Conservation (phyloP, 2,888 invertebrate species). For the Brassicogethes aeneus region DNA sequence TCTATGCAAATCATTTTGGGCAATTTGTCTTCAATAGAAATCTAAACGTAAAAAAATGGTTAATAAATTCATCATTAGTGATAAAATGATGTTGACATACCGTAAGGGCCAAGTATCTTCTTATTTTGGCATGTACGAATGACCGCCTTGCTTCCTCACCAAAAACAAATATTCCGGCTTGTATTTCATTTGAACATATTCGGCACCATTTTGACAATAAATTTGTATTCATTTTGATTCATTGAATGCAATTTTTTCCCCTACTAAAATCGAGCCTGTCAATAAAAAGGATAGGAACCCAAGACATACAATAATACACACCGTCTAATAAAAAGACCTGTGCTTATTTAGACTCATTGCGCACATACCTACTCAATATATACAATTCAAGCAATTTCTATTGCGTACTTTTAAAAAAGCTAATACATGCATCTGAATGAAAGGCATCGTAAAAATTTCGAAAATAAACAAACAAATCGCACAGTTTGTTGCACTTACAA, state of each 20-base stretch:
- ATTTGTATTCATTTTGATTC: constrained; percentile 32
- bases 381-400: constrained; percentile 35
- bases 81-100: constrained; percentile 43
- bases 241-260: constrained; percentile 17
- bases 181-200: constrained; percentile 54
- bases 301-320: constrained; percentile 26
- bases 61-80: no score
- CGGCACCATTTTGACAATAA: constrained; percentile 44
- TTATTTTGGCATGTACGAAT: constrained; percentile 56
- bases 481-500: neutral
- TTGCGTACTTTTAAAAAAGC: constrained; percentile 35
- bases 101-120: constrained; percentile 59
- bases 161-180: constrained; percentile 54
- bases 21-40: constrained; percentile 55
- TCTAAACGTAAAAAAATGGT: constrained; percentile 42
- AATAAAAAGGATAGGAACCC: constrained; percentile 7
- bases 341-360: constrained; percentile 34
- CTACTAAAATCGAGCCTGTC: constrained; percentile 7
- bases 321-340: constrained; percentile 27
- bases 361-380: constrained; percentile 35
- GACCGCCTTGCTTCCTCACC: constrained; percentile 56
- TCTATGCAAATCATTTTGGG: constrained; percentile 60
- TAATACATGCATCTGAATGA: constrained; percentile 26
- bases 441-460: constrained; percentile 9
- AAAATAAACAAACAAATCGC: constrained; percentile 11